Conservation (phyloP, 2,113 vertebrate species). For the Cyprinus carpio region DNA sequence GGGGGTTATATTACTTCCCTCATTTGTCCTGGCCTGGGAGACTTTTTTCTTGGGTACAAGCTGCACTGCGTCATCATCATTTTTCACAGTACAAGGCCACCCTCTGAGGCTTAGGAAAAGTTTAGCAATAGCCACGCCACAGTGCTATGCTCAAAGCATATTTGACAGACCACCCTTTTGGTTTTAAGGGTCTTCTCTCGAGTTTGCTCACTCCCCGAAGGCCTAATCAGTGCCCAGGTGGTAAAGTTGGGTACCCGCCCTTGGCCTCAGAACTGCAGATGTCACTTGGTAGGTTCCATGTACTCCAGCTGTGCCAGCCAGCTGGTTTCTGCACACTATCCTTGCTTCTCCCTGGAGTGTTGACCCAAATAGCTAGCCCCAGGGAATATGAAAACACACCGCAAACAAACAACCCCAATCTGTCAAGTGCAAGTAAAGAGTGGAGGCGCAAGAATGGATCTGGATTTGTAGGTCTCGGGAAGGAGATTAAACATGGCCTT, state of each 20-base stretch:
- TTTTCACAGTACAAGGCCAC: not conserved
- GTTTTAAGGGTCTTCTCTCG: not conserved
- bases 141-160: too few relatives aligned
- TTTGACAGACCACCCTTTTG: not conserved
- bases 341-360: constrained; percentile 29
- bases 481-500: not conserved
- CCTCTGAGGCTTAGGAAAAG: not conserved
- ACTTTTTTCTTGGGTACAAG: not conserved
- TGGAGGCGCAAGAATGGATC: not conserved
- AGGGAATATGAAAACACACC: constrained; percentile 12
- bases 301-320: constrained; percentile 56
- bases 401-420: constrained; percentile 50
- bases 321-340: constrained; percentile 40
- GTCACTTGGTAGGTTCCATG: constrained; percentile 35
- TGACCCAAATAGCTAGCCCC: constrained; percentile 47
- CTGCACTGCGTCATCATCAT: not conserved
- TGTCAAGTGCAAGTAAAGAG: constrained; percentile 46
- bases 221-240: constrained; percentile 51
- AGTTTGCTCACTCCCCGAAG: constrained; percentile 8
- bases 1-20: not conserved
- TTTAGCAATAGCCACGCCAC: too few relatives aligned
- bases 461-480: not conserved
- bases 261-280: constrained; percentile 43
- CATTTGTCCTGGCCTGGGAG: not conserved
- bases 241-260: constrained; percentile 40